Conservation (phyloP, 92 coral and sea anemone species). For the Heliopora coerulea region DNA sequence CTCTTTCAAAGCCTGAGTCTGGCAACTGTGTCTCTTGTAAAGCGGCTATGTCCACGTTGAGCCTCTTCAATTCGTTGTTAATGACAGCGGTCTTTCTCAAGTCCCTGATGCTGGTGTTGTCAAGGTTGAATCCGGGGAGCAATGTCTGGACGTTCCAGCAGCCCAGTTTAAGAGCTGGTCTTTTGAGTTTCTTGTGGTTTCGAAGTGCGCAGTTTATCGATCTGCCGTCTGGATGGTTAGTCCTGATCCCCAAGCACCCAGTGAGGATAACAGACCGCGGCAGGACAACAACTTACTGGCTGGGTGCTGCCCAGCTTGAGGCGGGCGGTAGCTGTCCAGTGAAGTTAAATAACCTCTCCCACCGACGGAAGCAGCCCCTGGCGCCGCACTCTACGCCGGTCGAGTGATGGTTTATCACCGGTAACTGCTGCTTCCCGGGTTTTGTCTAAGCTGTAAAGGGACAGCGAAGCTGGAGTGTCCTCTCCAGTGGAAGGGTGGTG, state of each 20-base stretch:
- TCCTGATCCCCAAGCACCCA: constrained; percentile 52
- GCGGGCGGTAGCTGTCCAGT: constrained; percentile 63
- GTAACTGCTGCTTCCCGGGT: constrained; percentile 37
- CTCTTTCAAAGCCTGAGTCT: constrained; percentile 26
- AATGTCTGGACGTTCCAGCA: constrained; percentile 51
- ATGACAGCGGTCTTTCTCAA: constrained; percentile 39
- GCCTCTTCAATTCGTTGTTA: constrained; percentile 23
- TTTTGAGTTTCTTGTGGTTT: not conserved
- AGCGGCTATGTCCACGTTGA: constrained; percentile 36
- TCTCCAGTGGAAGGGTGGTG: not conserved
- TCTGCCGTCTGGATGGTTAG: not conserved
- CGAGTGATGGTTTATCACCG: constrained; percentile 8
- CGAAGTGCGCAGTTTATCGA: not conserved
- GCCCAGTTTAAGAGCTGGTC: constrained; percentile 12
- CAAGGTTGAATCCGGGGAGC: constrained; percentile 35
- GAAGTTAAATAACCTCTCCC: constrained; percentile 62
- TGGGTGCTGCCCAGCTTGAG: constrained; percentile 61
- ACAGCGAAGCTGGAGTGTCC: too few relatives aligned
- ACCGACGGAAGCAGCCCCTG: constrained; percentile 56
- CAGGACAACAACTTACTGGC: constrained; percentile 60
- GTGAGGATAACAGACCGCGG: constrained; percentile 51
- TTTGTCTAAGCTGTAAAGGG: too few relatives aligned
- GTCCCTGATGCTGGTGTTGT: constrained; percentile 29
- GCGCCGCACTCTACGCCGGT: constrained; percentile 50
- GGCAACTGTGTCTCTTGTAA: constrained; percentile 39